These are phyloP conservation scores for Lissocephala sabroskyi DNA, from an alignment of 2,888 invertebrate genomes.

Conservation along the genomic window DNA sequence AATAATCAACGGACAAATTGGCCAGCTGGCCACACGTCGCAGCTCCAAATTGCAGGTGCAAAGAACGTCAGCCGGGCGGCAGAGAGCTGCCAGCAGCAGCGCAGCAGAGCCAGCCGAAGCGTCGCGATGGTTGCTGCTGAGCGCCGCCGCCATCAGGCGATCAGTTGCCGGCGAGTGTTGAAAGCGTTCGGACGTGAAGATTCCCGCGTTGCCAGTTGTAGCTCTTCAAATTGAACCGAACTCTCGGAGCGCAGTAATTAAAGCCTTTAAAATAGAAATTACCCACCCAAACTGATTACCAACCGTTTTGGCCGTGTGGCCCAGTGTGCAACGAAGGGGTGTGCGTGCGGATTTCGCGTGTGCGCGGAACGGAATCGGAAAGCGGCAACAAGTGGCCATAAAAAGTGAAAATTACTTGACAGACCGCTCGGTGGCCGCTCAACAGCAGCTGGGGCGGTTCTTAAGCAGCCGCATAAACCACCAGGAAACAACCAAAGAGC, in stretches of 20 bases:
- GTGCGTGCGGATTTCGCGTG: conserved; percentile 2
- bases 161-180: conserved; percentile 67
- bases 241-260: conserved; percentile 2
- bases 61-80: not conserved
- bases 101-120: conserved; percentile 9
- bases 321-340: not conserved
- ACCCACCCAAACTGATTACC: conserved; percentile 25
- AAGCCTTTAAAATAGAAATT: not conserved
- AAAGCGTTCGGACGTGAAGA: conserved; percentile 57
- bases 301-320: not conserved
- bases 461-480: conserved; percentile 8
- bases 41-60: conserved; percentile 15
- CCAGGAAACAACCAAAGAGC: conserved; percentile 30
- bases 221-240: too few species aligned
- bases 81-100: conserved; percentile 4
- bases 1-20: conserved; percentile 13
- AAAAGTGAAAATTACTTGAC: conserved; percentile 50
- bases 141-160: conserved; percentile 19
- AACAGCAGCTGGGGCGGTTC: conserved; percentile 38
- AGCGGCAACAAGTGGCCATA: conserved; percentile 13
- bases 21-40: conserved; percentile 48
- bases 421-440: conserved; percentile 9
- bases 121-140: too few species aligned
- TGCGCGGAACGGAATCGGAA: conserved; percentile 8
- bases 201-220: not conserved